phyloP scores from a whole-genome alignment of 2,113 vertebrate genomes.

The Formicarius rufipectus region DNA sequence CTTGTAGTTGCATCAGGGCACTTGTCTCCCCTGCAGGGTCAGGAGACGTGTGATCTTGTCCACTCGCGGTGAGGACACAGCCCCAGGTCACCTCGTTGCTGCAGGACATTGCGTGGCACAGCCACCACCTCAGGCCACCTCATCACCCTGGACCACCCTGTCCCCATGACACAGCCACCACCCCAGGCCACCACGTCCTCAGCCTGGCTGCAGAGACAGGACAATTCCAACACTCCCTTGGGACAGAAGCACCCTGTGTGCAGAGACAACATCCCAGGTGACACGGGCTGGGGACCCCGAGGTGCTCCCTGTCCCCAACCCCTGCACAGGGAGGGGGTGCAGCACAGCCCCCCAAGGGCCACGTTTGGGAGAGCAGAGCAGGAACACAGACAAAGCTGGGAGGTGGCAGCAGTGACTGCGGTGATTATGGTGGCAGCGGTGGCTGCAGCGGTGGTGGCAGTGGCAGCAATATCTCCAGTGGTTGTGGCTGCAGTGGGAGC shows the following conservation, averaged over 20 bases:
- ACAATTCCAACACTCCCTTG: not conserved
- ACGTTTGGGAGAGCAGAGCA: rapidly evolving
- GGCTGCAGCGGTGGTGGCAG: not conserved
- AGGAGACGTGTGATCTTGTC: not conserved
- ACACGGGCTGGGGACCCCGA: not conserved
- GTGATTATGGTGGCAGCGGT: not conserved
- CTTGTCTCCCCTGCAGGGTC: rapidly evolving
- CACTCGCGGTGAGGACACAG: not conserved
- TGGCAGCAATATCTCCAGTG: not conserved
- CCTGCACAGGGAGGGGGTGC: not conserved
- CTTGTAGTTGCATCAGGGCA: not conserved
- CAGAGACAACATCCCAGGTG: not conserved
- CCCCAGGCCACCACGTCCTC: rapidly evolving
- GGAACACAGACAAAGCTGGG: not conserved
- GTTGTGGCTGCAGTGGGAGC: too few relatives aligned
- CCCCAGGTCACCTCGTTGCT: not conserved
- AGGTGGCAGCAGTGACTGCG: not conserved
- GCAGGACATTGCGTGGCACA: not conserved
- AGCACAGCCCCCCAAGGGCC: not conserved
- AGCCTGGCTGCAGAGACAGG: rapidly evolving
- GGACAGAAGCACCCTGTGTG: not conserved
- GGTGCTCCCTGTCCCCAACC: not conserved
- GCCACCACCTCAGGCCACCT: not conserved
- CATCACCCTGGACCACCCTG: not conserved
- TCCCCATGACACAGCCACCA: not conserved